Conservation (phyloP, 2,113 vertebrate species). For the Cairina moschata region DNA sequence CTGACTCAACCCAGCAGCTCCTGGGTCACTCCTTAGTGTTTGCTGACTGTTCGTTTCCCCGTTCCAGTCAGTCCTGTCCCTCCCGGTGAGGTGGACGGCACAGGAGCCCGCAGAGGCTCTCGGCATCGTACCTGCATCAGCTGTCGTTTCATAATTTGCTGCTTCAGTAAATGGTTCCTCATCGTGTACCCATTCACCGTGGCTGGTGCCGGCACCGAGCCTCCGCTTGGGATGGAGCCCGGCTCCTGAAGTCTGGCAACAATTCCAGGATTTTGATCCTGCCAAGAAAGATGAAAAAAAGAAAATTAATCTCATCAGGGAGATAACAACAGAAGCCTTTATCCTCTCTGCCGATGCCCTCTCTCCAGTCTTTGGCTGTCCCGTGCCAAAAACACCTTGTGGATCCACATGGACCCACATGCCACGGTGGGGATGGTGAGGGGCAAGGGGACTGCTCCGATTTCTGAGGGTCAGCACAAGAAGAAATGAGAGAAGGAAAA, state of each 20-base stretch:
- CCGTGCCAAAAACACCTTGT: not conserved
- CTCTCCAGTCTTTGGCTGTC: slow-evolving; percentile 12
- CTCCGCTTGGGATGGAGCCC: slow-evolving; percentile 63
- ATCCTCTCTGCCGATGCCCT: not conserved
- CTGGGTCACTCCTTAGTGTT: not conserved
- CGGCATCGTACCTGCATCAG: slow-evolving; percentile 44
- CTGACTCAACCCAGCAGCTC: slow-evolving; percentile 34
- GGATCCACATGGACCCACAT: not conserved
- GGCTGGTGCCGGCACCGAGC: slow-evolving; percentile 36
- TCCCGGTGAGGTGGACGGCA: not conserved
- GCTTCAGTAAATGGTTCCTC: slow-evolving; percentile 79
- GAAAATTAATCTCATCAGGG: slow-evolving; percentile 53
- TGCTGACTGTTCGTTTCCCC: slow-evolving; percentile 25
- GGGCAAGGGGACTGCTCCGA: not conserved
- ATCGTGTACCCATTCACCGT: slow-evolving; percentile 73
- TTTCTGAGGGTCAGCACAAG: not conserved
- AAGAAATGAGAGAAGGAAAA: slow-evolving; percentile 8
- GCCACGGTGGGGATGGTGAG: not conserved
- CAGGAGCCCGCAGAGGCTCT: not conserved
- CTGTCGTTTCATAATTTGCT: slow-evolving; percentile 77
- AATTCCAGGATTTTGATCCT: slow-evolving; percentile 78
- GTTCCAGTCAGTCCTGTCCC: slow-evolving; percentile 23
- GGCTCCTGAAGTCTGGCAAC: slow-evolving; percentile 79
- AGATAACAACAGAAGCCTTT: slow-evolving; percentile 15
- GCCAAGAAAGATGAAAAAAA: slow-evolving; percentile 48